A percentile compares a stretch with the other conserved stretches of the same genome.
Evolutionary conservation across 2,113 vertebrate species (phyloP).

Genomic region (Poeciliopsis turrubarensis): DNA sequence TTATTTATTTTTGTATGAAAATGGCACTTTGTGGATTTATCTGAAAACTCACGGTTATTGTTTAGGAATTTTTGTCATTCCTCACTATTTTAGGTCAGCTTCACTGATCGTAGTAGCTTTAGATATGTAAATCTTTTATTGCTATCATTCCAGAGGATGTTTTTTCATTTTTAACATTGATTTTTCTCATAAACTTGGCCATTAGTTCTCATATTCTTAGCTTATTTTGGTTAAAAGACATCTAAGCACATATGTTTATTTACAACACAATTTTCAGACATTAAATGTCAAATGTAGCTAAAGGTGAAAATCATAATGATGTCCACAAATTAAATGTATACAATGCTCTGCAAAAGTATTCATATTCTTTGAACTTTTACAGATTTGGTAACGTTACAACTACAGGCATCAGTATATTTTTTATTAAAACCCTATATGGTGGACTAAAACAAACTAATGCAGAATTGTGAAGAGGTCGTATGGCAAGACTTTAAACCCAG

Average conservation of each 20-base stretch:
- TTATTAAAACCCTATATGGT: neutral
- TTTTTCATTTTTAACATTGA: neutral
- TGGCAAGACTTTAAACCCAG: neutral
- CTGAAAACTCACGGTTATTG: neutral
- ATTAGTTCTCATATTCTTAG: neutral
- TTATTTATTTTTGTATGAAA: slow-evolving; percentile 10
- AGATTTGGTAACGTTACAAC: too few species aligned
- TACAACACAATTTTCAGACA: neutral
- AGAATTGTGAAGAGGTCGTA: neutral
- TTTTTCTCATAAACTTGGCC: slow-evolving; percentile 9
- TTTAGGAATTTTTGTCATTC: slow-evolving; percentile 12
- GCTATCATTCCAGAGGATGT: neutral
- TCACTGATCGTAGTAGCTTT: neutral
- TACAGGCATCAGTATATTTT: too few species aligned
- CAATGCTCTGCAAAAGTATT: neutral
- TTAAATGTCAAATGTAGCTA: neutral
- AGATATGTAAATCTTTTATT: slow-evolving; percentile 5
- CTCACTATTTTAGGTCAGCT: slow-evolving; percentile 10
- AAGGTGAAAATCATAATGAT: neutral
- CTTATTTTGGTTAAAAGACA: neutral
- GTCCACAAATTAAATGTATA: neutral
- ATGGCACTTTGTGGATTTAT: slow-evolving; percentile 1
- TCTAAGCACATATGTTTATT: neutral
- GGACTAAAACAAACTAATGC: neutral
- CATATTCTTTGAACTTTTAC: neutral